These are phyloP conservation scores for Rhagologus leucostigma DNA, from an alignment of 2,113 vertebrate genomes.

Conservation along the genomic window DNA sequence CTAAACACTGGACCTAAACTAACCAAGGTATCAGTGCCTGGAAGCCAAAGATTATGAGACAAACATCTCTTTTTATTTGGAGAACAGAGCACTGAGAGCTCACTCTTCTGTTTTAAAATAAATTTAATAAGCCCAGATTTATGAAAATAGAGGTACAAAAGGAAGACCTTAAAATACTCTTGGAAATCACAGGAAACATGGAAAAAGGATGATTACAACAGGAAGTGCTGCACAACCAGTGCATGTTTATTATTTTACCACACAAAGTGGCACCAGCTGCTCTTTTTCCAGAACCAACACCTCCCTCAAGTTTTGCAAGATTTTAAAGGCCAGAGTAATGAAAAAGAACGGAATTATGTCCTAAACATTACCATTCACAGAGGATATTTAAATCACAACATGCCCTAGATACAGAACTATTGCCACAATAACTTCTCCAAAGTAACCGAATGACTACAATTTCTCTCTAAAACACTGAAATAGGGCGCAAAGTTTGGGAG, in stretches of 20 bases:
- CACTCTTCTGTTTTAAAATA: neutral
- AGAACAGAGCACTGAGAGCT: neutral
- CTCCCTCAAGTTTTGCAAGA: neutral
- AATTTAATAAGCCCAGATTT: neutral
- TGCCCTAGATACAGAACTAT: rapidly evolving
- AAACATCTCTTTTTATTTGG: neutral
- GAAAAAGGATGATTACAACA: neutral
- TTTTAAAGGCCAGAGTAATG: neutral
- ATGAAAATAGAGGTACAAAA: neutral
- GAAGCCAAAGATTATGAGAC: neutral
- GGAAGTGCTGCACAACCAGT: neutral
- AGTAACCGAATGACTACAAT: rapidly evolving
- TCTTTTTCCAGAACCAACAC: neutral
- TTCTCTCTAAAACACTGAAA: neutral
- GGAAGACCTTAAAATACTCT: neutral
- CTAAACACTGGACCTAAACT: neutral
- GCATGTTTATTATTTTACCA: neutral
- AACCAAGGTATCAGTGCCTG: neutral
- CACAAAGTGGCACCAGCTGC: neutral
- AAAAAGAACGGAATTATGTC: rapidly evolving
- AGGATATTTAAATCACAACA: neutral
- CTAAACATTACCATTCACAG: neutral
- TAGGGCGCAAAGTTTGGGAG: neutral
- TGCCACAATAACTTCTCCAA: neutral
- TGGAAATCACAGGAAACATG: neutral